Conservation (phyloP, 2,888 invertebrate genomes). For the Tetramorium bicarinatum region DNA sequence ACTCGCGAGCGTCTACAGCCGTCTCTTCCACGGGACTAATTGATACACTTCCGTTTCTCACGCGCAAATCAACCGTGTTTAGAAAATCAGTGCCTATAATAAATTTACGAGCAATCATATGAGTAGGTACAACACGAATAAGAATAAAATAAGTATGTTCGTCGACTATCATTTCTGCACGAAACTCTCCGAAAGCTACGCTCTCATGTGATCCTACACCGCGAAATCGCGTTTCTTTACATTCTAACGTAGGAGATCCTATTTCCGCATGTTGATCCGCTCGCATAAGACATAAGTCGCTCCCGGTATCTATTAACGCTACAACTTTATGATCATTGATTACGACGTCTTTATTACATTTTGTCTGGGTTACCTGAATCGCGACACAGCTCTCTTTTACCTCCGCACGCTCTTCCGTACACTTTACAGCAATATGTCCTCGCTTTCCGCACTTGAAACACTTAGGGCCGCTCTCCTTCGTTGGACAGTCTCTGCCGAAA, state of each 20-base stretch:
- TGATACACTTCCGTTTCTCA: neutral
- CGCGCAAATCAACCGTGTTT: neutral
- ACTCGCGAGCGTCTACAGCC: neutral
- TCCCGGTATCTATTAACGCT: too few species aligned
- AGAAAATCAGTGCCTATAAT: slow-evolving; percentile 9
- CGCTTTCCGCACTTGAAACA: too few species aligned
- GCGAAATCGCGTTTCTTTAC: slow-evolving; percentile 2
- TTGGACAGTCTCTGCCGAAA: too few species aligned
- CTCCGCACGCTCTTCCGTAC: too few species aligned
- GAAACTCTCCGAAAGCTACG: slow-evolving; percentile 14
- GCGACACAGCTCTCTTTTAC: too few species aligned
- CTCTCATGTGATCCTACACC: slow-evolving; percentile 8
- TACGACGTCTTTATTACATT: too few species aligned
- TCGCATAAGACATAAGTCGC: slow-evolving; percentile 40
- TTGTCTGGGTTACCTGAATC: too few species aligned
- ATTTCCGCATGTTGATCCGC: neutral
- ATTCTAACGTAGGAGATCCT: slow-evolving; percentile 1
- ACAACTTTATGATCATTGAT: too few species aligned
- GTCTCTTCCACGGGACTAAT: neutral
- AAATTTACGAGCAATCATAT: slow-evolving; percentile 35
- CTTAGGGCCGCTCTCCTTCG: too few species aligned
- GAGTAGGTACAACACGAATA: slow-evolving; percentile 46
- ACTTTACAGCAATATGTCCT: too few species aligned
- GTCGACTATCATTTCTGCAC: slow-evolving; percentile 42
- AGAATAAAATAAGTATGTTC: slow-evolving; percentile 38